These are phyloP conservation scores for Anarsia innoxiella DNA, from an alignment of 2,888 invertebrate genomes.

Conservation along the genomic window DNA sequence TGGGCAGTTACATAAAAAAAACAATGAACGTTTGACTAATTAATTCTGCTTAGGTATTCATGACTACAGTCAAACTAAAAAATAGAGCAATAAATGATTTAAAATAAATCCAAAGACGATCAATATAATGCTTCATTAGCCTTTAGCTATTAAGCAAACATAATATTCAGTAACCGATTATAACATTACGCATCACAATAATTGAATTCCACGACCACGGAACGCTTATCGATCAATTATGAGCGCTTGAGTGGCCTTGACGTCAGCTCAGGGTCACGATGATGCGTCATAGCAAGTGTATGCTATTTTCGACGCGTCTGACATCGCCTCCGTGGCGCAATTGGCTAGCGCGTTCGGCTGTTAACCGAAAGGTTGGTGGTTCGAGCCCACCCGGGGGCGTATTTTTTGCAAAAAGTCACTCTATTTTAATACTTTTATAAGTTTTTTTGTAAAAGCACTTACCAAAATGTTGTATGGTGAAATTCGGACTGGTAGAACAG, in stretches of 20 bases:
- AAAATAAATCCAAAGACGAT: neutral
- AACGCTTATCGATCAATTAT: neutral
- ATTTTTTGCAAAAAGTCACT: neutral
- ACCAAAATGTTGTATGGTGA: neutral
- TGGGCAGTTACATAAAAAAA: no score
- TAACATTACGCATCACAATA: no score
- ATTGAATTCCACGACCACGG: no score
- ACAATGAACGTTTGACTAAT: neutral
- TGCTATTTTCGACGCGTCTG: slow-evolving; percentile 21
- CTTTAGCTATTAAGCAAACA: neutral
- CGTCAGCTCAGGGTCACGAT: neutral
- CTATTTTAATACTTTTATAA: neutral
- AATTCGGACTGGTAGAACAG: neutral
- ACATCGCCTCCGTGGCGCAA: slow-evolving; percentile 90
- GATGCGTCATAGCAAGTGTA: neutral
- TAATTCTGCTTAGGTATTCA: neutral
- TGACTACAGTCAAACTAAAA: neutral
- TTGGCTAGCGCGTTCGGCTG: slow-evolving; percentile 98
- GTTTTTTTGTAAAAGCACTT: neutral
- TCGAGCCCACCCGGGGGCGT: slow-evolving; percentile 97
- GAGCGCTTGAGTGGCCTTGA: neutral
- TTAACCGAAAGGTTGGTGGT: slow-evolving; percentile 99
- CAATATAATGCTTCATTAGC: neutral
- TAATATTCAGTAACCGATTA: neutral
- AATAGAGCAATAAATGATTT: neutral